Evolutionary conservation across 92 coral and sea anemone species (phyloP), one percentile per base, ranked within the genome.

Genomic region (Parazoanthus darwini): DNA sequence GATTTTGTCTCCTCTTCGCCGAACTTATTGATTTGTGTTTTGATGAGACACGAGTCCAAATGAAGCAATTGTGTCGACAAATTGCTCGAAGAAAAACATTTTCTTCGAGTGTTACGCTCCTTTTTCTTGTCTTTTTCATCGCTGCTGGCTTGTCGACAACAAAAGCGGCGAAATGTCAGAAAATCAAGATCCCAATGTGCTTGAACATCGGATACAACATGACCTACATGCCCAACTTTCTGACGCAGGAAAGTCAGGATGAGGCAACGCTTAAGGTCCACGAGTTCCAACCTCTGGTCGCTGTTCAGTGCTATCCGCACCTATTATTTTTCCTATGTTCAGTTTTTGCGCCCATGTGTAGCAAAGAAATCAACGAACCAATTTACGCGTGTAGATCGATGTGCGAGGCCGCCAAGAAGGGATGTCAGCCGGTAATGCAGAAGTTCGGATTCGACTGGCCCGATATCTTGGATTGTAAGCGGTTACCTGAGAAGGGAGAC

Each of bases 401-500:
- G 93, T 97, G 99, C 78, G 97, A 94, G 65, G 94, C 92, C 33
- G 97, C 99, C 14, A 92, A 94, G 25, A 85, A 81, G 74, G 99
- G 98, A 2, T 97, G 99, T 44, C 59, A 90, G 3, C 94, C 94
- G 0, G 90, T 97, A 83, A 92, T 97, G 97, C 81, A 88, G 71
- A 88, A 85, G n/a, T 95, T 97, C 38, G 99, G 99, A 35, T 97
- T 94, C 70, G 93, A 93, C 86, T 97, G 99, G 99, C 99, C 99
- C 13, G 98, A 91, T 13, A 89, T 92, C 15, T 86, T 97, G 25
- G 96, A 97, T 46, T 97, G 99, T 76, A 89, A 68, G 37, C 86
- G 89, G 46, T 92, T 97, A 79, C 97, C 98, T 3, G 65, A 76
- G 78, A 87, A 93, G 72, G 93, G 88, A 10, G 96, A 94, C 77